These are phyloP conservation scores for Hapalemur alaotrensis DNA, from an alignment of 2,797 vertebrate genomes.

Conservation along the genomic window DNA sequence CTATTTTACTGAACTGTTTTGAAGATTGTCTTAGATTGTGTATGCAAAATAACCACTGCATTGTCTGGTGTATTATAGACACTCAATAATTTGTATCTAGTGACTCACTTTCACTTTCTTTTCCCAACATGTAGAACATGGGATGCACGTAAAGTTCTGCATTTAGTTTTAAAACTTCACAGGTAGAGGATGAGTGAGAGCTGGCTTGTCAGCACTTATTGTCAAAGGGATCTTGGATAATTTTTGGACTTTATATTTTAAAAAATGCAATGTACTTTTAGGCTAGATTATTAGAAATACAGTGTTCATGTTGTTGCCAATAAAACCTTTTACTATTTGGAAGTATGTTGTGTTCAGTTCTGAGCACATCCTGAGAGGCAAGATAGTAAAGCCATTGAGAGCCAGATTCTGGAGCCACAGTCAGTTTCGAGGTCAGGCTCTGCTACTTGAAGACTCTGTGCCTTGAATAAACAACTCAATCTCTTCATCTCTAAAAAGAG, in stretches of 20 bases:
- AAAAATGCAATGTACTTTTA: background rate
- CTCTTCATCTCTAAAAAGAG: background rate
- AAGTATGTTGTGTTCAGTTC: background rate
- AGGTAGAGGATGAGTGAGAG: background rate
- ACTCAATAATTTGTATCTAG: background rate
- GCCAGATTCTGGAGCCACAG: background rate
- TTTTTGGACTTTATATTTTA: background rate
- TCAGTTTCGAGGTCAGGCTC: background rate
- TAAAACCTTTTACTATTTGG: background rate
- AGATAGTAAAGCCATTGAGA: background rate
- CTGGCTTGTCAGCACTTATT: background rate
- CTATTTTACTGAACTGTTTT: background rate
- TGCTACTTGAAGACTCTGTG: background rate
- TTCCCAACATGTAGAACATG: background rate
- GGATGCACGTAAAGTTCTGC: background rate
- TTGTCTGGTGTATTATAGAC: background rate
- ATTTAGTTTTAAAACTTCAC: conserved; percentile 4
- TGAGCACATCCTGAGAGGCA: background rate
- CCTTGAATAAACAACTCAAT: background rate
- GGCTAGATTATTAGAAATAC: background rate
- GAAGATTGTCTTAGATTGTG: background rate
- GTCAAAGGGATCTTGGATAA: background rate
- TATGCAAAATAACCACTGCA: background rate
- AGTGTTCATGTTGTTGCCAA: background rate
- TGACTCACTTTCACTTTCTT: background rate